Evolutionary conservation across 2,888 invertebrate genomes (phyloP).

Genomic region (Hyposoter didymator): DNA sequence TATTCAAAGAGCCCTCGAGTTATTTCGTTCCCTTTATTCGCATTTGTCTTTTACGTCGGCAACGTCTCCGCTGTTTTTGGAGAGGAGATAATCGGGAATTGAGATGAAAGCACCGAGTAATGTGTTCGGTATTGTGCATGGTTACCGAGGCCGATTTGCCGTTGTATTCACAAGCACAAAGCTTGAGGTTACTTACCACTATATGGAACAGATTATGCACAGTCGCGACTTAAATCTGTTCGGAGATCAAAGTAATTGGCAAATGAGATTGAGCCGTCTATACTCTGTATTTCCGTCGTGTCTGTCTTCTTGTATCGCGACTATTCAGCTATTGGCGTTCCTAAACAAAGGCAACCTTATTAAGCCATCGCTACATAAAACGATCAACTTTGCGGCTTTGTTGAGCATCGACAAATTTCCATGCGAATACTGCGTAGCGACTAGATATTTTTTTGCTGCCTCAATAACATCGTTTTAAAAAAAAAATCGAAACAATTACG

Average conservation of each 20-base stretch:
- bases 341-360: slow-evolving; percentile 10
- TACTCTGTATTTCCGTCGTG: not conserved
- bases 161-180: slow-evolving; percentile 26
- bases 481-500: no score
- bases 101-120: slow-evolving; percentile 23
- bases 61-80: slow-evolving; percentile 11
- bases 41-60: slow-evolving; percentile 19
- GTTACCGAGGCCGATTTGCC: slow-evolving; percentile 5
- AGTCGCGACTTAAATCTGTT: slow-evolving; percentile 41
- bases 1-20: not conserved
- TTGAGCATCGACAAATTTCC: not conserved
- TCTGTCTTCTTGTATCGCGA: not conserved
- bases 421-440: not conserved
- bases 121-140: not conserved
- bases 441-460: not conserved
- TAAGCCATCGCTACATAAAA: not conserved
- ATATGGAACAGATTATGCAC: slow-evolving; percentile 34
- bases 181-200: slow-evolving; percentile 48
- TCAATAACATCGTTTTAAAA: no score
- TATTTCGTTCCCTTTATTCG: slow-evolving; percentile 31
- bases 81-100: not conserved
- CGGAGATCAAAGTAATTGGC: slow-evolving; percentile 44
- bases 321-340: not conserved
- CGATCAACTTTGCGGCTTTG: not conserved
- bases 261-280: slow-evolving; percentile 23